A percentile compares a stretch with the other conserved stretches of the same genome.
phyloP scores from a whole-genome alignment of 2,888 invertebrate species.

The Tetrapedia diversipes region DNA sequence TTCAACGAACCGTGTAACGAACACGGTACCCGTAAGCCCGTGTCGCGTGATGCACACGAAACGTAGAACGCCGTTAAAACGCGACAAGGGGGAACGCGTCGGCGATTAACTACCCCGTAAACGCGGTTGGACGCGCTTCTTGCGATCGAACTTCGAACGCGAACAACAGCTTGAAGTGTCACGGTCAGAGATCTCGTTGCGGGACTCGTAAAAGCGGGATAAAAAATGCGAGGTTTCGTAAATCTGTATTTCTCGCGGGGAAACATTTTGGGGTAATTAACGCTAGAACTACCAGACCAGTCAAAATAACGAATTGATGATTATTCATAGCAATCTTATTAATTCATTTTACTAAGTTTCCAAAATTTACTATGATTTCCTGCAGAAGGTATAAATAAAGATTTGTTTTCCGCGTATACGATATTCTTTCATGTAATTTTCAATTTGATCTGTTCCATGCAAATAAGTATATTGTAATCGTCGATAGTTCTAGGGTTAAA shows the following conservation, averaged over 20 bases:
- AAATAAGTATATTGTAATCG: no score
- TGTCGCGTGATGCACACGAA: conserved; percentile 2
- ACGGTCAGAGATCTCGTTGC: not conserved
- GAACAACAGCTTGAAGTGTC: no score
- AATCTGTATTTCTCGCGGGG: conserved; percentile 29
- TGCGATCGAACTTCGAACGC: not conserved
- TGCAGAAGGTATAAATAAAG: no score
- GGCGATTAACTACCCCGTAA: conserved; percentile 26
- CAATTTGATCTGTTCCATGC: no score
- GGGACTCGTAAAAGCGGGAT: conserved; percentile 18
- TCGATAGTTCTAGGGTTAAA: no score
- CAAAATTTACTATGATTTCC: no score
- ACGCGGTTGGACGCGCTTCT: not conserved
- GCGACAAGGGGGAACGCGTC: not conserved
- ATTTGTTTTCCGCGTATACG: no score
- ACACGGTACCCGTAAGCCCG: conserved; percentile 11
- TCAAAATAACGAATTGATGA: no score
- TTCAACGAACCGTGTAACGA: conserved; percentile 37
- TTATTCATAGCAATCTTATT: no score
- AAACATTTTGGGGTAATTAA: not conserved
- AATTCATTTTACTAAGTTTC: no score
- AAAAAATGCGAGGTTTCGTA: conserved; percentile 21
- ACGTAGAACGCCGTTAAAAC: not conserved
- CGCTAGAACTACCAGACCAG: no score
- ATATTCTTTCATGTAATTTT: no score